These are phyloP conservation scores for Ceratothoa steindachneri DNA, from an alignment of 2,888 invertebrate genomes.

Conservation along the genomic window DNA sequence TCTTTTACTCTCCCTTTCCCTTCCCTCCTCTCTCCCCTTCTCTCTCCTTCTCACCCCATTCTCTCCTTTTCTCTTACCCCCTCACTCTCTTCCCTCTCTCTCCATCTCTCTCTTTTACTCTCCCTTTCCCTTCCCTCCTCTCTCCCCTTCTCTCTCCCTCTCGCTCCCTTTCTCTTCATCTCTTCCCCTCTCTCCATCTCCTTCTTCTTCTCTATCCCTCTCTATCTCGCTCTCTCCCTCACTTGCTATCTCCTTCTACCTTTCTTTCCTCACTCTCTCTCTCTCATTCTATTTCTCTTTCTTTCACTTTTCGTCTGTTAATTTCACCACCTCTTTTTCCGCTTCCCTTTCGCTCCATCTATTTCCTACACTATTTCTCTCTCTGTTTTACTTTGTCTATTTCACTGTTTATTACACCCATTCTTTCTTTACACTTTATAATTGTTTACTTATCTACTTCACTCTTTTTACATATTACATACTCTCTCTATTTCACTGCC, in stretches of 20 bases:
- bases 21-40: not conserved
- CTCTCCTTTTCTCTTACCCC: not conserved
- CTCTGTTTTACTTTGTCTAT: not conserved
- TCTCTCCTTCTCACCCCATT: not conserved
- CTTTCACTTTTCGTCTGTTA: too few species aligned
- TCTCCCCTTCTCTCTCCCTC: conserved; percentile 10
- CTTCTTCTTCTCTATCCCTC: not conserved
- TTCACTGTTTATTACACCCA: too few species aligned
- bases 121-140: conserved; percentile 23
- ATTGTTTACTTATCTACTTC: too few species aligned
- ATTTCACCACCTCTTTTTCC: too few species aligned
- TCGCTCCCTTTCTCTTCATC: not conserved
- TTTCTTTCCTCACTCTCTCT: not conserved
- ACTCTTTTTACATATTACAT: too few species aligned
- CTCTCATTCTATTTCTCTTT: conserved; percentile 6
- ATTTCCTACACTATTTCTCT: not conserved
- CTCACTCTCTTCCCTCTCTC: conserved; percentile 14
- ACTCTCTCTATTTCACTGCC: too few species aligned
- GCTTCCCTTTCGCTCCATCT: too few species aligned
- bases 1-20: conserved; percentile 2
- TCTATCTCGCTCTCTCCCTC: not conserved
- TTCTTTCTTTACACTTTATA: too few species aligned
- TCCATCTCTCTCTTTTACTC: conserved; percentile 21
- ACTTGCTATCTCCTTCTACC: not conserved
- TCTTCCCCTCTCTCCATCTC: not conserved